Evolutionary conservation across 2,888 invertebrate species (phyloP), one percentile per base, ranked within the genome.

Genomic region (Patella ulyssiponensis): DNA sequence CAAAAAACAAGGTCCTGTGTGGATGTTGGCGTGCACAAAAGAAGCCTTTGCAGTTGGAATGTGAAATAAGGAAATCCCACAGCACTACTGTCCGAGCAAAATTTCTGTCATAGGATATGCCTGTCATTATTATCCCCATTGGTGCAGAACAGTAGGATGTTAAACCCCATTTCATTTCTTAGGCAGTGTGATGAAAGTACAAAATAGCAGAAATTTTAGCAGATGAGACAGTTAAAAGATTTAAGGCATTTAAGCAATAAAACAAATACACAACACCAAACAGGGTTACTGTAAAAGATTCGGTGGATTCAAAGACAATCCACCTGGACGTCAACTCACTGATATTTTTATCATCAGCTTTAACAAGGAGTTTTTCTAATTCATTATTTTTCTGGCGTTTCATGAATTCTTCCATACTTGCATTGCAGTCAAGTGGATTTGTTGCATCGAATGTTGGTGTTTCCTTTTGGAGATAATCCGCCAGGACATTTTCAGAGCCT

Each of bases 321-420:
- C 56, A 33, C 33, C 52, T 64, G 11, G 9, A 33, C 17, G 64
- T 44, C 27, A 56, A 85, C 89, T 88, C 83, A 90, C 90, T 88
- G 73, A 89, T 88, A 71, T 86, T 85, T 51, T 87, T 85, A 74
- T 88, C 86, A 80, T 90, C 88, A 73, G 89, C 88, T 78, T 86
- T 89, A 74, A 86, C 80, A 70, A 90, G 83, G 7, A 89, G 82
- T 17, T 85, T 81, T 76, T 89, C 88, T 69, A 90, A 86, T 72
- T 90, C 87, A 54, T 82, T 77, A 73, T 86, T 83, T 73, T 87
- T 83, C 33, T 86, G 79, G 77, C 84, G 75, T 69, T 82, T 80
- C 74, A 71, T 74, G 23, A 64, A 64, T 23, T n/a, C 64, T 23
- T 64, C 64, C 64, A 64, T 64, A 11, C 23, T 64, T 1, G 33